Evolutionary conservation across 1,140 invertebrate species (phyloP).

Genomic region (Zophobas atratus): DNA sequence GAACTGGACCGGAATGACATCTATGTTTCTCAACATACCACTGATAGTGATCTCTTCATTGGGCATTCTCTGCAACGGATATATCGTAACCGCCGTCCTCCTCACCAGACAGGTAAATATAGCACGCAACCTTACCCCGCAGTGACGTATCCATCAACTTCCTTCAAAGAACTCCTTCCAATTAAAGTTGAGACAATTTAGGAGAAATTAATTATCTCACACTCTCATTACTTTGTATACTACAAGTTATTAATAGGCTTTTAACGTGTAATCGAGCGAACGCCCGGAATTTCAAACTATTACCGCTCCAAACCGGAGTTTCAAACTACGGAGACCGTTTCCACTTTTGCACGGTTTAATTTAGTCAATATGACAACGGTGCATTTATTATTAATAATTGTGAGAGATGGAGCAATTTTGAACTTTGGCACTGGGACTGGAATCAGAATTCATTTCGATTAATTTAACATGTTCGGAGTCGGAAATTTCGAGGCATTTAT

Average conservation of each 20-base stretch:
- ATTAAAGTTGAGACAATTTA: conserved; percentile 36
- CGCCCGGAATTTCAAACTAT: conserved; percentile 36
- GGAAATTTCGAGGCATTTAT: background rate
- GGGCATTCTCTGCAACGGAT: conserved; percentile 65
- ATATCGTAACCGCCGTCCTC: conserved; percentile 64
- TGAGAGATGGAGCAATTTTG: background rate
- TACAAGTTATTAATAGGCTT: conserved; percentile 35
- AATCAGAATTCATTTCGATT: conserved; percentile 5
- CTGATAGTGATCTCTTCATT: conserved; percentile 62
- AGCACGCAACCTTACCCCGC: no score
- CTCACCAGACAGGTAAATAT: conserved; percentile 64
- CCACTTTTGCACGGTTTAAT: conserved; percentile 16
- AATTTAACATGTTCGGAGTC: background rate
- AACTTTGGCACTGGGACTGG: conserved; percentile 17
- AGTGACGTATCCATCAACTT: no score
- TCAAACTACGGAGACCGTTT: background rate
- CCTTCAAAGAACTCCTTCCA: background rate
- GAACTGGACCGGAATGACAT: conserved; percentile 43
- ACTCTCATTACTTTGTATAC: conserved; percentile 34
- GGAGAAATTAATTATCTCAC: conserved; percentile 30
- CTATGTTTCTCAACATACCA: conserved; percentile 64
- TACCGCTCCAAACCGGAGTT: conserved; percentile 13
- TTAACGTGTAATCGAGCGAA: conserved; percentile 41
- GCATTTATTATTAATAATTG: conserved; percentile 24
- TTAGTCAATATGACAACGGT: conserved; percentile 34